Evolutionary conservation across 1,140 invertebrate species (phyloP).

Genomic region (Brachionus rotundiformis): DNA sequence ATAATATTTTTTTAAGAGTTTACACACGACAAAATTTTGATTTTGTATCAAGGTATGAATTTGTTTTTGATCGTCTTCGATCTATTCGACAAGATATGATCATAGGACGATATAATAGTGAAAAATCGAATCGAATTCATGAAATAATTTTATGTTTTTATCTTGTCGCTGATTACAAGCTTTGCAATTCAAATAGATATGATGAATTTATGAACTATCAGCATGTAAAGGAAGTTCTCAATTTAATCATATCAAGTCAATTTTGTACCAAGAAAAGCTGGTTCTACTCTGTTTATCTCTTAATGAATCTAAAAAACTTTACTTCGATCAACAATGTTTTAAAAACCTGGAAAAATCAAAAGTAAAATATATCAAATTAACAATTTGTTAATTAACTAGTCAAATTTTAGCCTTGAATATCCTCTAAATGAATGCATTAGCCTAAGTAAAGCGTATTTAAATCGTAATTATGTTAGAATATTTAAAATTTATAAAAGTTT

Average conservation of each 20-base stretch:
- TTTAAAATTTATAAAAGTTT: conserved; percentile 34
- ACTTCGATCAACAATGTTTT: neutral
- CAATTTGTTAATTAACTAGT: neutral
- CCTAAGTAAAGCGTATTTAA: conserved; percentile 15
- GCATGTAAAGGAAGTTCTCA: conserved; percentile 26
- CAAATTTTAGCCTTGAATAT: conserved; percentile 6
- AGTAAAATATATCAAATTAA: neutral
- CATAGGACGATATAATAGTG: conserved; percentile 21
- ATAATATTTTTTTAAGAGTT: neutral
- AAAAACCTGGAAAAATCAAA: conserved; percentile 12
- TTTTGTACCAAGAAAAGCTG: conserved; percentile 20
- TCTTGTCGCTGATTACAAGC: conserved; percentile 6
- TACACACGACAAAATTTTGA: neutral
- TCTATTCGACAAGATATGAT: conserved; percentile 19
- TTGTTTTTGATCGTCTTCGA: conserved; percentile 15
- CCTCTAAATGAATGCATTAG: conserved; percentile 1
- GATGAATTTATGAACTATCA: conserved; percentile 35
- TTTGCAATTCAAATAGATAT: conserved; percentile 11
- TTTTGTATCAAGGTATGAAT: conserved; percentile 27
- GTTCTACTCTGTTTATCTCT: conserved; percentile 25
- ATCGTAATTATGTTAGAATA: conserved; percentile 8
- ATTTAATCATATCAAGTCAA: conserved; percentile 13
- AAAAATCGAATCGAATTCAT: conserved; percentile 32
- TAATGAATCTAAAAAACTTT: conserved; percentile 20
- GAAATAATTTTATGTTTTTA: conserved; percentile 47